Percentiles rank a stretch among this genome's conserved stretches.
phyloP scores from a whole-genome alignment of 2,888 invertebrate genomes.

The Tenthredo mesomela region DNA sequence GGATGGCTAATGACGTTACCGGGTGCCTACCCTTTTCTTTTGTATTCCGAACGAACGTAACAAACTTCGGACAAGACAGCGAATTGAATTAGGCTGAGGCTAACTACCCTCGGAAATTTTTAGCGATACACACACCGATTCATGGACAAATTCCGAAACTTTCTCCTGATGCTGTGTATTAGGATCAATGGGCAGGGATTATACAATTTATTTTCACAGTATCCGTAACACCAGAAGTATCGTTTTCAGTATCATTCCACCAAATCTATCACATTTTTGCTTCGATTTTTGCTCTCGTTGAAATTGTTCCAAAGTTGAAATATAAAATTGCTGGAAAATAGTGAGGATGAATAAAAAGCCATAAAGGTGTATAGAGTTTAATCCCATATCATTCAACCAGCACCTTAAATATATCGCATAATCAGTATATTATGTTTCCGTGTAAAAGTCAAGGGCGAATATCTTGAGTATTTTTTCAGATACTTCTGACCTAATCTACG shows the following conservation, averaged over 20 bases:
- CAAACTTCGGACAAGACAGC: constrained; percentile 55
- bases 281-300: too few relatives aligned
- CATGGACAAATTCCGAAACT: not conserved
- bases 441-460: not conserved
- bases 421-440: not conserved
- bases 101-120: constrained; percentile 40
- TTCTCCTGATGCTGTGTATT: not conserved
- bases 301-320: too few relatives aligned
- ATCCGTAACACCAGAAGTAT: not conserved
- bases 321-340: not conserved
- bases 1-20: constrained; percentile 59
- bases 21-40: constrained; percentile 52
- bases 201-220: not conserved
- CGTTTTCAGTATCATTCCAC: not conserved
- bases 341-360: not conserved
- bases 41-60: constrained; percentile 58
- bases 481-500: not conserved
- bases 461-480: not conserved
- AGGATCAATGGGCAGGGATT: not conserved
- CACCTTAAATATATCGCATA: not conserved
- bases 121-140: constrained; percentile 29
- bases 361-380: not conserved
- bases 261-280: not conserved
- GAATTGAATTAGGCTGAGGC: constrained; percentile 39
- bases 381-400: not conserved